A percentile compares a stretch with the other conserved stretches of the same genome.
These are phyloP conservation scores for Molothrus ater DNA, from an alignment of 2,797 vertebrate species.

Conservation along the genomic window DNA sequence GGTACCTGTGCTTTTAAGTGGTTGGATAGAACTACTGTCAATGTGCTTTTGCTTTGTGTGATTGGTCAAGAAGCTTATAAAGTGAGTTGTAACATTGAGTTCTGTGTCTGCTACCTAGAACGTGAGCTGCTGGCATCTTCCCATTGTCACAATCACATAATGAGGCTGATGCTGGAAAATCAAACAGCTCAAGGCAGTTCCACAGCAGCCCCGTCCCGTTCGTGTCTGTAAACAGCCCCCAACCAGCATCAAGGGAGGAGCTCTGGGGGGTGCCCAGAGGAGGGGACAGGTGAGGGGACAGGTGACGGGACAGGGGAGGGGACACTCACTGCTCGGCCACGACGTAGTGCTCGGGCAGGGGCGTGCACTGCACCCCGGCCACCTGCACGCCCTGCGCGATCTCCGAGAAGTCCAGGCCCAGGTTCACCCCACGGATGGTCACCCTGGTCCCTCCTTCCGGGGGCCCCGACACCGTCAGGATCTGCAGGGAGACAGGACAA, in stretches of 20 bases:
- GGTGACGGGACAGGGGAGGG: not conserved
- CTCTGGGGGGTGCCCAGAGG: rapidly evolving
- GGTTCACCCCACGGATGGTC: conserved; percentile 93
- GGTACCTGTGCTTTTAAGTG: no score
- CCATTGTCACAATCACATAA: no score
- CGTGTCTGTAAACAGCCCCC: no score
- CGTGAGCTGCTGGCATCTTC: no score
- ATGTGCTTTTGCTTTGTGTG: no score
- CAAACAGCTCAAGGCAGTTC: no score
- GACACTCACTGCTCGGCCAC: conserved; percentile 95
- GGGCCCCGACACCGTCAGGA: conserved; percentile 92
- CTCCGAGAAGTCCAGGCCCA: conserved; percentile 95
- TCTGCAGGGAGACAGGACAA: conserved; percentile 68
- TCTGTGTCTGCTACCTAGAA: no score
- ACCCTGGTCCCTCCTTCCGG: conserved; percentile 94
- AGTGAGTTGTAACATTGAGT: no score
- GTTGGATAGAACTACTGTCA: no score
- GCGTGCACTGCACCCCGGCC: conserved; percentile 89
- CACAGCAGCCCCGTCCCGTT: no score
- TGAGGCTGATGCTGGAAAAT: no score
- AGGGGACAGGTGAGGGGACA: not conserved
- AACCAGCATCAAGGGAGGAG: not conserved
- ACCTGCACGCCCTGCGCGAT: conserved; percentile 92
- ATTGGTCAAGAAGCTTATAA: no score
- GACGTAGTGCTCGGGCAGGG: conserved; percentile 90